Evolutionary conservation across 2,797 vertebrate species (phyloP).

Genomic region (Heteromormyrus szaboi): DNA sequence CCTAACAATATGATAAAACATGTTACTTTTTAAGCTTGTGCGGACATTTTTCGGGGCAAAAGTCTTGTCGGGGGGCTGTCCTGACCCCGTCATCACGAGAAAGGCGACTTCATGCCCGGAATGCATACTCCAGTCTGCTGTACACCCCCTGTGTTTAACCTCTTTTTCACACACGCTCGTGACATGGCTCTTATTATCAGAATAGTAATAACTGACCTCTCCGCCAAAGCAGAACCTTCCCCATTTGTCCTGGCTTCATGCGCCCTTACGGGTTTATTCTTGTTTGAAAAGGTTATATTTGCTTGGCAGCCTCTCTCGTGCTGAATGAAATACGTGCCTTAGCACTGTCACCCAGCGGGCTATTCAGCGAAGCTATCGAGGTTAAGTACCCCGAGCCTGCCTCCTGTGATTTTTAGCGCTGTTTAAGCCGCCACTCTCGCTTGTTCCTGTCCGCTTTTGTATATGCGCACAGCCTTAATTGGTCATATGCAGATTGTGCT

Average conservation of each 20-base stretch:
- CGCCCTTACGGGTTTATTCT: not conserved
- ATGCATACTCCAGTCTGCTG: conserved; percentile 35
- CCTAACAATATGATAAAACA: not conserved
- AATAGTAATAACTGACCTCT: conserved; percentile 12
- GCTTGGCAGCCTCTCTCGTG: not conserved
- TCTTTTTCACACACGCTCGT: not conserved
- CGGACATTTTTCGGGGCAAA: not conserved
- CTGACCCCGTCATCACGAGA: conserved; percentile 47
- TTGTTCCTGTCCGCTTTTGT: not conserved
- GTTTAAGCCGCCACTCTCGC: not conserved
- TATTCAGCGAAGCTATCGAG: not conserved
- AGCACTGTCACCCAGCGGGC: not conserved
- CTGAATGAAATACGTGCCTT: not conserved
- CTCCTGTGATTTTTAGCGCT: not conserved
- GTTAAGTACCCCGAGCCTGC: not conserved
- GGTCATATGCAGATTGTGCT: not conserved
- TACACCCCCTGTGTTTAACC: conserved; percentile 28
- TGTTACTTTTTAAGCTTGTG: not conserved
- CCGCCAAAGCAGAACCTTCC: not conserved
- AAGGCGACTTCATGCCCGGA: conserved; percentile 51
- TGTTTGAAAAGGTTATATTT: not conserved
- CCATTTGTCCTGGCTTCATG: not conserved
- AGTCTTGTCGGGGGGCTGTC: conserved; percentile 24
- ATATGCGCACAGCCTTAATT: not conserved
- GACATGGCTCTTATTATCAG: not conserved